phyloP scores from a whole-genome alignment of 2,113 vertebrate genomes.

The Coreoperca whiteheadi region DNA sequence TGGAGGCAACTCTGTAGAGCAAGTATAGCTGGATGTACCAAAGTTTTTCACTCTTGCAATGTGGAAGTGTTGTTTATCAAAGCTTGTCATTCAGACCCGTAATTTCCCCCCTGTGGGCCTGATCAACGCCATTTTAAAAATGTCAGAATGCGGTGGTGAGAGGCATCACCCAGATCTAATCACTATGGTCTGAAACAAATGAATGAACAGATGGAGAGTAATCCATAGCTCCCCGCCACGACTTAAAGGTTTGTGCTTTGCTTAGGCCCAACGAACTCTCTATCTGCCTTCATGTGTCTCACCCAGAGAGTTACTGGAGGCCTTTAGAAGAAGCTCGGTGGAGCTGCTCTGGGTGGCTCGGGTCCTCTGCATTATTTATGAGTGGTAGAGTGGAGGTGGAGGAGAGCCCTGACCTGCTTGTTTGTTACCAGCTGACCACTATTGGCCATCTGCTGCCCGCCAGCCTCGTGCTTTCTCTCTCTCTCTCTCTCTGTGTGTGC shows the following conservation, averaged over 20 bases:
- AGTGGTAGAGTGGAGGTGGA: slow-evolving; percentile 52
- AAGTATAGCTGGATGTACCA: slow-evolving; percentile 14
- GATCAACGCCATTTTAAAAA: slow-evolving; percentile 49
- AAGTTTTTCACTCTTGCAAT: slow-evolving; percentile 21
- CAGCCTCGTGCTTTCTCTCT: neutral
- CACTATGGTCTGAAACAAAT: slow-evolving; percentile 54
- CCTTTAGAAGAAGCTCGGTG: slow-evolving; percentile 20
- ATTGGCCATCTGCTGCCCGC: slow-evolving; percentile 80
- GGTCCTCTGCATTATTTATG: slow-evolving; percentile 72
- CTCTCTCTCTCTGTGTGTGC: neutral
- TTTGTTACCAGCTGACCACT: slow-evolving; percentile 77
- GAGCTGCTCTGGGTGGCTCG: slow-evolving; percentile 31
- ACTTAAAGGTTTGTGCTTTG: slow-evolving; percentile 23
- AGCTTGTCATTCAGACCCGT: slow-evolving; percentile 39
- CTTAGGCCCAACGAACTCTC: slow-evolving; percentile 22
- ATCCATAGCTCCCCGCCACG: slow-evolving; percentile 23
- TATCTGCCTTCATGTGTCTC: neutral
- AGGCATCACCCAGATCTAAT: slow-evolving; percentile 49
- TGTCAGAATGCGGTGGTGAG: slow-evolving; percentile 25
- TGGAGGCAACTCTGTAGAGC: slow-evolving; percentile 48
- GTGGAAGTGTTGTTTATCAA: slow-evolving; percentile 51
- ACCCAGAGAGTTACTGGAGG: slow-evolving; percentile 14
- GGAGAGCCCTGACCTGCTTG: slow-evolving; percentile 72
- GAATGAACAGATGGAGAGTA: slow-evolving; percentile 51
- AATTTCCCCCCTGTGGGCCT: slow-evolving; percentile 4